Base-by-base conservation (phyloP, 1,140 invertebrate species). In the Pseudobourletiella spinata region DNA sequence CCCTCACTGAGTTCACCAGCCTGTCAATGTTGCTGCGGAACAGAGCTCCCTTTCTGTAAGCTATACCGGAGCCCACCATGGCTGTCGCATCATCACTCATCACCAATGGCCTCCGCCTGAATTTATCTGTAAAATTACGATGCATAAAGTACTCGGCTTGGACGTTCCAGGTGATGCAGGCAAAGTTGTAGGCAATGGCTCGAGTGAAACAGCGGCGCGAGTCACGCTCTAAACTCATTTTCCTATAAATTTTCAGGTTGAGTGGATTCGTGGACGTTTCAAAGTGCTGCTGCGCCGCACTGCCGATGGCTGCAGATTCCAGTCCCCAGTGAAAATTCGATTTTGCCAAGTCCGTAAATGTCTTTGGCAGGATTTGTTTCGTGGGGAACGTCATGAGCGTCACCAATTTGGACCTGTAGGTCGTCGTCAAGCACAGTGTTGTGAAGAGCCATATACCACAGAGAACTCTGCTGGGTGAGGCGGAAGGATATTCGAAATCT, bases 331-430 rank as follows among this genome's bases (percentile, higher is more conserved):
- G 6, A 25, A 50, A 59, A 1, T 59, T 22, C 2, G 30, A 16
- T 16, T 8, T 6, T 0, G 22, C 20, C 22, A 61, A 61, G 2
- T 54, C 14, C 18, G 29, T 14, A 29, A 52, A 61, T 0, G 59
- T 52, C 3, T 2, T 4, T 0, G 59, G 59, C 8, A 42, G 8
- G 2, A 16, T 1, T 32, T 61, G 16, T 3, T 16, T 22, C 46
- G 20, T 18, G 1, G 50, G 59, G 48, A 61, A 61, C 14, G 59
- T 54, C 59, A 61, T 61, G 6, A 54, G 26, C 2, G 16, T 26
- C 1, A 54, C 50, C 2, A 59, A 18, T 39, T 59, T 59, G 2
- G 58, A 59, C 35, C 18, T 50, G 18, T 59, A 59, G n/a, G 44
- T 11, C 11, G 59, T 60, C 11, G 44, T 20, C 0, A 60, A 26